Evolutionary conservation across 2,797 vertebrate genomes (phyloP).

Genomic region (Labroides dimidiatus): DNA sequence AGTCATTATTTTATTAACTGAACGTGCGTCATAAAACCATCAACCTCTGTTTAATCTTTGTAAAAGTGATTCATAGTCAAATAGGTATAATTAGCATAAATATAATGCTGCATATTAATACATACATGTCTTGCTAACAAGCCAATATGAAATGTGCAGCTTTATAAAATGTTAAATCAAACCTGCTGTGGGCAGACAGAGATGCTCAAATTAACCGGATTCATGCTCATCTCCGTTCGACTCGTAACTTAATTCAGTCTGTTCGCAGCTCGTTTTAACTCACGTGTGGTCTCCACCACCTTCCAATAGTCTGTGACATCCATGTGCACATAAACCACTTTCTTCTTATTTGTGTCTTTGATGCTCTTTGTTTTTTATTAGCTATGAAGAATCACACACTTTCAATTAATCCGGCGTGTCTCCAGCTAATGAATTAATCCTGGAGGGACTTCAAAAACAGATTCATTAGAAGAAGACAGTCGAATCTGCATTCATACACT

Average conservation of each 20-base stretch:
- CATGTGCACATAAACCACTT: background rate
- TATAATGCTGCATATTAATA: too few species aligned
- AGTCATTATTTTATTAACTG: too few species aligned
- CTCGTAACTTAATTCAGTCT: background rate
- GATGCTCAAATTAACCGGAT: background rate
- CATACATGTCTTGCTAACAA: too few species aligned
- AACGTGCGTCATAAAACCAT: too few species aligned
- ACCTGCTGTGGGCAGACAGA: background rate
- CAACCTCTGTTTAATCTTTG: too few species aligned
- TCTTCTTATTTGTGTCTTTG: slow-evolving; percentile 1
- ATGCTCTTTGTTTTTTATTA: slow-evolving; percentile 20
- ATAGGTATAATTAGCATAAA: too few species aligned
- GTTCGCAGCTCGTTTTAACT: background rate
- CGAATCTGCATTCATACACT: slow-evolving; percentile 31
- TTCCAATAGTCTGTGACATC: background rate
- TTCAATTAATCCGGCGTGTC: slow-evolving; percentile 38
- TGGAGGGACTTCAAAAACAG: slow-evolving; percentile 27
- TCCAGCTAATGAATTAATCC: slow-evolving; percentile 56
- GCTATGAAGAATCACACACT: background rate
- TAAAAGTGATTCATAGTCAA: too few species aligned
- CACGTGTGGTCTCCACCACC: slow-evolving; percentile 2
- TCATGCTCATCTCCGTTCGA: background rate
- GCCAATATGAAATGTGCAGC: too few species aligned
- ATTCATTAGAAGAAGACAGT: slow-evolving; percentile 30
- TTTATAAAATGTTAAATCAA: too few species aligned